Conservation (phyloP, 2,797 vertebrate genomes). For the Monodelphis domestica region DNA sequence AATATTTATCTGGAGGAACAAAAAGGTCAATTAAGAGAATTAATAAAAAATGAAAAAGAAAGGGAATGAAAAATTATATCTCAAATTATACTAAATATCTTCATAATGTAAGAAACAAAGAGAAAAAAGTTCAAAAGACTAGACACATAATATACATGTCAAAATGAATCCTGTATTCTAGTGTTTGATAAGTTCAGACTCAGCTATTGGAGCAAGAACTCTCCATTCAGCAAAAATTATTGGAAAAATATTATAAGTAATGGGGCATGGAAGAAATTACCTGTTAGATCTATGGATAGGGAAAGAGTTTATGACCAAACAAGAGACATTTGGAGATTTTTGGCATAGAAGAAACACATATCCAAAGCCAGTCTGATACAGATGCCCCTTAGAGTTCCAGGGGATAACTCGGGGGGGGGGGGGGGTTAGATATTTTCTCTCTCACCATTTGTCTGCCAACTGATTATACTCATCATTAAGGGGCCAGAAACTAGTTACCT, state of each 20-base stretch:
- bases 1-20: background rate
- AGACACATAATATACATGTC: background rate
- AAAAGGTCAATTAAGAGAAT: background rate
- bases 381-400: too few relatives aligned
- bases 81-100: background rate
- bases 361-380: background rate
- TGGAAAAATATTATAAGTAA: background rate
- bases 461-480: background rate
- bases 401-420: background rate
- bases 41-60: background rate
- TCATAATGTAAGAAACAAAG: background rate
- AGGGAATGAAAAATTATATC: background rate
- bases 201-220: too few relatives aligned
- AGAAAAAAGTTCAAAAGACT: background rate
- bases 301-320: background rate
- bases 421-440: background rate
- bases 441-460: background rate
- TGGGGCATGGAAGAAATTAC: background rate
- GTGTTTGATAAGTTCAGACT: background rate
- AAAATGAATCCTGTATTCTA: background rate
- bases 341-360: background rate
- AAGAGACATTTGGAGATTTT: background rate
- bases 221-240: background rate
- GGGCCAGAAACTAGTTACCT: background rate
- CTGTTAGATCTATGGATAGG: background rate